A percentile compares a stretch with the other conserved stretches of the same genome.
These are phyloP conservation scores for Paguma larvata DNA, from an alignment of 2,797 vertebrate genomes.

Conservation along the genomic window DNA sequence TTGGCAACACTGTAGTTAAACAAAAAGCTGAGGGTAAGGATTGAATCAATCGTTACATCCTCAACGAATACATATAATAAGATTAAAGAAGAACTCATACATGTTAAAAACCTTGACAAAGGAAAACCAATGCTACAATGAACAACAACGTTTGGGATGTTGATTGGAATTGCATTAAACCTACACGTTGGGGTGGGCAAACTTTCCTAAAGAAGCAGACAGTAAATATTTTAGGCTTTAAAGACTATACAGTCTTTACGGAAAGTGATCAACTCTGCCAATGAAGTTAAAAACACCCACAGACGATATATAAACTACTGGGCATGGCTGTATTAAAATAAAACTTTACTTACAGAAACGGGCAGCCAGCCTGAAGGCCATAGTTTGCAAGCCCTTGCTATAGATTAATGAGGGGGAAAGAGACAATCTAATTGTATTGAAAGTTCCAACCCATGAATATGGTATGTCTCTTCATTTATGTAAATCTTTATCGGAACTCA, in stretches of 20 bases:
- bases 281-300: not conserved
- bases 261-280: not conserved
- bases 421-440: not conserved
- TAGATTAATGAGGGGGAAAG: not conserved
- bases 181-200: accelerated
- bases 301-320: not conserved
- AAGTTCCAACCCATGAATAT: not conserved
- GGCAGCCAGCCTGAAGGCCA: not conserved
- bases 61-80: not conserved
- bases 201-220: not conserved
- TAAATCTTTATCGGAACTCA: not conserved
- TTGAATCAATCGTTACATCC: not conserved
- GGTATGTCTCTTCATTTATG: not conserved
- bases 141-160: not conserved
- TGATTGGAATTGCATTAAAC: not conserved
- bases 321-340: not conserved
- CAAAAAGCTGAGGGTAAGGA: not conserved
- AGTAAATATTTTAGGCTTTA: not conserved
- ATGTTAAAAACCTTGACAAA: not conserved
- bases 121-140: not conserved
- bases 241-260: not conserved
- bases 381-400: not conserved
- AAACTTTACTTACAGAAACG: not conserved
- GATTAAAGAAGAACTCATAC: not conserved
- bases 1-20: not conserved